phyloP scores from a whole-genome alignment of 2,888 invertebrate genomes.

The Ennomos erosarius region DNA sequence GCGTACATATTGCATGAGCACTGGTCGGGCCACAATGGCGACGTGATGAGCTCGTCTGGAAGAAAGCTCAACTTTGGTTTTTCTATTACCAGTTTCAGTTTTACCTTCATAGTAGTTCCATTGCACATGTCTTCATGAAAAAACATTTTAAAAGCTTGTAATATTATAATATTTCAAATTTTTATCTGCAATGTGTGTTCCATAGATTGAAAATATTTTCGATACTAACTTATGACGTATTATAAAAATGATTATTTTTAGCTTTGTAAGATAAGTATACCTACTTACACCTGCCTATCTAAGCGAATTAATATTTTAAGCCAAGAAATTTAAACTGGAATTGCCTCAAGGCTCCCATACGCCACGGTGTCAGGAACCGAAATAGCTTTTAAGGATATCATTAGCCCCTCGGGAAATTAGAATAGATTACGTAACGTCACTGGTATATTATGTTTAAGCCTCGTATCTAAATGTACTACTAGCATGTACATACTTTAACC shows the following conservation, averaged over 20 bases:
- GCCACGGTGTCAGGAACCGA: constrained; percentile 55
- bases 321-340: constrained; percentile 45
- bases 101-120: background rate
- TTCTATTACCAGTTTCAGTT: constrained; percentile 45
- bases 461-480: constrained; percentile 24
- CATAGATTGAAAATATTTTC: background rate
- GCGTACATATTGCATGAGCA: constrained; percentile 82
- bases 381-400: constrained; percentile 71
- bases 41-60: constrained; percentile 79
- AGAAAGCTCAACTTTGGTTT: constrained; percentile 59
- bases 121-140: no score
- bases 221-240: no score
- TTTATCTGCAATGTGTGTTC: no score
- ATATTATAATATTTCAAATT: no score
- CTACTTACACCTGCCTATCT: background rate
- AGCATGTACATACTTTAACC: background rate
- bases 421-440: constrained; percentile 65
- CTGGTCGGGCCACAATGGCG: constrained; percentile 75
- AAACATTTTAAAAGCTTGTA: no score
- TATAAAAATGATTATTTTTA: no score
- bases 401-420: constrained; percentile 77
- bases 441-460: constrained; percentile 44
- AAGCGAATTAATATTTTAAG: constrained; percentile 47
- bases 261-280: no score
- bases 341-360: constrained; percentile 48